Conservation (phyloP, 2,797 vertebrate species). For the Valencia hispanica region DNA sequence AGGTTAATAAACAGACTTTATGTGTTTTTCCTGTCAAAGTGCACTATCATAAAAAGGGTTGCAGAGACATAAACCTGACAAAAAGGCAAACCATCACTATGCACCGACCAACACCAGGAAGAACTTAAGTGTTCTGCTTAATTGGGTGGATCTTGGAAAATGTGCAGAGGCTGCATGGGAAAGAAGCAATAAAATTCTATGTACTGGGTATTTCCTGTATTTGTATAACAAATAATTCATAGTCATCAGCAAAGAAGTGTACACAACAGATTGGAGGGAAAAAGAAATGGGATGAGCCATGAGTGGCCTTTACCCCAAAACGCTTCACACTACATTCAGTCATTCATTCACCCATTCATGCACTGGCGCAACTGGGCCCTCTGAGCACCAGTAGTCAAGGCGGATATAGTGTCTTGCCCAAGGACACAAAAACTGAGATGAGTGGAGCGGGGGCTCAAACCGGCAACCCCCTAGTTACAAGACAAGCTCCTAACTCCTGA, state of each 20-base stretch:
- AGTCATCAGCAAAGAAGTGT: conserved; percentile 2
- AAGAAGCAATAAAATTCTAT: conserved; percentile 13
- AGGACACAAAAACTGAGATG: too few relatives aligned
- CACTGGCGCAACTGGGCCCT: too few relatives aligned
- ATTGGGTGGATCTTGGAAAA: conserved; percentile 64
- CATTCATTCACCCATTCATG: too few relatives aligned
- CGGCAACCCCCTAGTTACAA: too few relatives aligned
- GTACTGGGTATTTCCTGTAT: background rate
- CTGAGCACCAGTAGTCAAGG: too few relatives aligned
- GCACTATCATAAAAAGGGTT: conserved; percentile 68
- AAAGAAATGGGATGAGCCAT: conserved; percentile 16
- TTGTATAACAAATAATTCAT: background rate
- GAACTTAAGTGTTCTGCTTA: conserved; percentile 55
- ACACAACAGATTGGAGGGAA: conserved; percentile 22
- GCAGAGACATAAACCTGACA: conserved; percentile 65
- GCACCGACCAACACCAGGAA: conserved; percentile 56
- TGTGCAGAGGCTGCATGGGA: conserved; percentile 40
- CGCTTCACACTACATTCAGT: too few relatives aligned
- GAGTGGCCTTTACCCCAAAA: too few relatives aligned
- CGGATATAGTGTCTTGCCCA: too few relatives aligned
- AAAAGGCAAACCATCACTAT: conserved; percentile 55
- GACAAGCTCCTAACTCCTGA: too few relatives aligned
- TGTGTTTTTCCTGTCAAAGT: conserved; percentile 76
- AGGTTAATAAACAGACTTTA: conserved; percentile 75
- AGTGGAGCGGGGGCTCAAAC: too few relatives aligned